Conservation (phyloP, 2,888 invertebrate species). For the Gastrophysa polygoni region DNA sequence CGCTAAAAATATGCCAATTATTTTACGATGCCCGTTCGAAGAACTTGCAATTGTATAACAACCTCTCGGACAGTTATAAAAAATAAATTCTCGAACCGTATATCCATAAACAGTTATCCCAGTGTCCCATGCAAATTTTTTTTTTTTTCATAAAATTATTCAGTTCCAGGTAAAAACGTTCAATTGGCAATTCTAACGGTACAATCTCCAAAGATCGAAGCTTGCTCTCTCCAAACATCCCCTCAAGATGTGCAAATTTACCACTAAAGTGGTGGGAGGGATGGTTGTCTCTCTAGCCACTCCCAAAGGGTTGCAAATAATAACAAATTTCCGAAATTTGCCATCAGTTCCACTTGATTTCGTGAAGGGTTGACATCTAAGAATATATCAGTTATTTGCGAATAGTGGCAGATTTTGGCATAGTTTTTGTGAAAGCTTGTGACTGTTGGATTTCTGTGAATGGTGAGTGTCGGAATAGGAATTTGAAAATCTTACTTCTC, state of each 20-base stretch:
- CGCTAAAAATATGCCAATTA: not conserved
- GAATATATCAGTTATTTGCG: not conserved
- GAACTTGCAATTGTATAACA: not conserved
- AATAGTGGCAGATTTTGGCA: not conserved
- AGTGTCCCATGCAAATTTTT: slow-evolving; percentile 17
- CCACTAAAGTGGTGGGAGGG: slow-evolving; percentile 3
- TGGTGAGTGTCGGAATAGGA: not conserved
- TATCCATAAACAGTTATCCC: slow-evolving; percentile 27
- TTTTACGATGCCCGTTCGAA: not conserved
- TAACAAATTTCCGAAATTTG: slow-evolving; percentile 6
- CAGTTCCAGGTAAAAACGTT: slow-evolving; percentile 25
- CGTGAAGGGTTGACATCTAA: not conserved
- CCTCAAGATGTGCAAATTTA: slow-evolving; percentile 12
- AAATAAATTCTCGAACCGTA: slow-evolving; percentile 18
- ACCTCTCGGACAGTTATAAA: slow-evolving; percentile 15
- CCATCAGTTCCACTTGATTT: slow-evolving; percentile 3
- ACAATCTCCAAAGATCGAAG: too few species aligned
- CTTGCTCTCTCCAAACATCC: slow-evolving; percentile 9
- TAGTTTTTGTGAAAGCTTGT: not conserved
- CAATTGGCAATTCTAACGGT: slow-evolving; percentile 24
- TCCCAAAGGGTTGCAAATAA: slow-evolving; percentile 11
- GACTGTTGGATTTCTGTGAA: not conserved
- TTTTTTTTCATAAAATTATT: slow-evolving; percentile 5
- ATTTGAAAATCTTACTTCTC: not conserved
- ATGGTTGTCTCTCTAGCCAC: not conserved